These are phyloP conservation scores for Zaprionus nigranus DNA, from an alignment of 1,140 invertebrate genomes.

Conservation along the genomic window DNA sequence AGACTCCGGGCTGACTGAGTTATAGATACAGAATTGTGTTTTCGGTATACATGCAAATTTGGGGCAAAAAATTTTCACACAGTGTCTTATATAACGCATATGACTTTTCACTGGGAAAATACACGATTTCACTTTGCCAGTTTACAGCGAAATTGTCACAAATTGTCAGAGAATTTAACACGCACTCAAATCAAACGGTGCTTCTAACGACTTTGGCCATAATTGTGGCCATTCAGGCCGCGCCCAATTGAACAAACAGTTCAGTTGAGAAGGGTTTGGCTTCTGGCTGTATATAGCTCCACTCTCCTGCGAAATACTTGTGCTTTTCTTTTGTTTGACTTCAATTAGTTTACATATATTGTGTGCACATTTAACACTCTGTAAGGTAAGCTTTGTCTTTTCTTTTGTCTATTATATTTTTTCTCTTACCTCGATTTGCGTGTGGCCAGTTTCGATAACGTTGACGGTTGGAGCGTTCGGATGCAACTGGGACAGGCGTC, in stretches of 20 bases:
- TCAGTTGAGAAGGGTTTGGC: conserved; percentile 44
- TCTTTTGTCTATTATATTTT: conserved; percentile 23
- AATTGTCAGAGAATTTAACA: conserved; percentile 60
- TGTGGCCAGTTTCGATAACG: conserved; percentile 70
- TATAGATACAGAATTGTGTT: conserved; percentile 82
- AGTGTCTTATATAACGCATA: conserved; percentile 65
- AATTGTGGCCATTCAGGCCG: conserved; percentile 60
- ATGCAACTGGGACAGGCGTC: conserved; percentile 82
- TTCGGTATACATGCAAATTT: conserved; percentile 81
- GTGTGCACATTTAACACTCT: conserved; percentile 13
- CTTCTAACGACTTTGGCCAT: conserved; percentile 29
- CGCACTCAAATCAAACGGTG: conserved; percentile 67
- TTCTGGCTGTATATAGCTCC: not conserved
- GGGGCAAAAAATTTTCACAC: conserved; percentile 69
- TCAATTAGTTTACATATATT: conserved; percentile 36
- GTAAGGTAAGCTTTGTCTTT: conserved; percentile 10
- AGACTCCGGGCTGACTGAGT: conserved; percentile 75
- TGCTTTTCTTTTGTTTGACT: conserved; percentile 29
- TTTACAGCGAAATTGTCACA: conserved; percentile 10
- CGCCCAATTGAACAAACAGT: conserved; percentile 50
- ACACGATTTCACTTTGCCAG: conserved; percentile 23
- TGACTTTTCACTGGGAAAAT: conserved; percentile 33
- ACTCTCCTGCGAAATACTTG: not conserved
- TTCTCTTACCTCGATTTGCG: conserved; percentile 63
- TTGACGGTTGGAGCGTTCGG: conserved; percentile 79